Evolutionary conservation across 1,140 invertebrate species (phyloP), one percentile per base, ranked within the genome.

Genomic region (Conus ventricosus): DNA sequence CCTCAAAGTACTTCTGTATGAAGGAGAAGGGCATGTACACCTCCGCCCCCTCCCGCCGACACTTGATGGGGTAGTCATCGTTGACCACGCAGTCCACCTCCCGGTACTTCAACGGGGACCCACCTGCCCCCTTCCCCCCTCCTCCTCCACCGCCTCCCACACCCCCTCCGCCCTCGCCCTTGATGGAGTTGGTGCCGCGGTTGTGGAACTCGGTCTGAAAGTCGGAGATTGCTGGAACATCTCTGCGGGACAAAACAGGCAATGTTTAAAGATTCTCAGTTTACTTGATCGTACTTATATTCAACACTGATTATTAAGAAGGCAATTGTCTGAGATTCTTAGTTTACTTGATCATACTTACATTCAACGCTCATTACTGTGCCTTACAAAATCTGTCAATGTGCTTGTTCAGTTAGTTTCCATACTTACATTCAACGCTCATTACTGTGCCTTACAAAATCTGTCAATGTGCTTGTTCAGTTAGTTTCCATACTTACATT

Each of bases 1-100:
- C 97, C 96, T 99, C 98, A 96, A 99, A 99, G 96, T 99, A 99
- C 94, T 97, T 98, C 89, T 97, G 97, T 89, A 99, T 96, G 95
- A 99, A 99, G 39, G 97, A 97, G 95, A 99, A 99, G 23, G 98
- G 98, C 91, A 99, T 94, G 94, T 97, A 99, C 23, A 99, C 97
- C 96, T 99, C 98, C 92, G 97, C 97, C 10, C 96, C 97, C 95
- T 98, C 97, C 90, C 97, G 97, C 81, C 97, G 96, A 95, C 98
- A 99, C 27, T 97, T 96, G 90, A 99, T 96, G 7, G 97, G 97
- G 93, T 97, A 98, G 93, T 98, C 97, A 81, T 97, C 97, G 95
- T 99, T 98, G 93, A 99, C 99, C 81, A 97, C 95, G 95, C 98
- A 99, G 90, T 98, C 97, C 89, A 99, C 97, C 93, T 97, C 97